These are phyloP conservation scores for Cheilosia soror DNA, from an alignment of 2,888 invertebrate species.

Conservation along the genomic window DNA sequence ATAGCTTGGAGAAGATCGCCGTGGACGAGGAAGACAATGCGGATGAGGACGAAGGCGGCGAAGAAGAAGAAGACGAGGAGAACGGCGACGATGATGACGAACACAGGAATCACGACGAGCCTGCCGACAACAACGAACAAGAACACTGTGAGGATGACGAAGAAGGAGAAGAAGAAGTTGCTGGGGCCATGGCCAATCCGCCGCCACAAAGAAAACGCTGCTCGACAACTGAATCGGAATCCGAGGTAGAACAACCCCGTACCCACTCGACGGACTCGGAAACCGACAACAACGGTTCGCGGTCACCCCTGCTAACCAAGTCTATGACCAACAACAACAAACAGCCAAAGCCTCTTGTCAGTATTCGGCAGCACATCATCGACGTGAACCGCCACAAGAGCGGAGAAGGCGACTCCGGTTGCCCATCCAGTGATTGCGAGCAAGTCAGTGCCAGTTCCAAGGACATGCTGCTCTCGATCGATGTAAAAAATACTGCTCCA, in stretches of 20 bases:
- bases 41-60: slow-evolving; percentile 81
- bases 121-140: not conserved
- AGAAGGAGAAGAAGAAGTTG: slow-evolving; percentile 41
- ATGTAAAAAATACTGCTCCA: slow-evolving; percentile 78
- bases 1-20: slow-evolving; percentile 76
- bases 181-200: slow-evolving; percentile 66
- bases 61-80: slow-evolving; percentile 82
- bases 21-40: slow-evolving; percentile 59
- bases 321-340: slow-evolving; percentile 63
- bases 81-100: slow-evolving; percentile 25
- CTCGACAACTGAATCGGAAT: slow-evolving; percentile 77
- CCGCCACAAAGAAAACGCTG: slow-evolving; percentile 58
- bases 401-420: slow-evolving; percentile 84
- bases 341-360: slow-evolving; percentile 57
- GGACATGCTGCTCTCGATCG: slow-evolving; percentile 86
- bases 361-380: slow-evolving; percentile 68
- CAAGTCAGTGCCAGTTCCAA: slow-evolving; percentile 89
- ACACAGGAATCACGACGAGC: not conserved
- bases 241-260: slow-evolving; percentile 78
- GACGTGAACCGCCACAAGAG: slow-evolving; percentile 77
- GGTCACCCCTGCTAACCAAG: slow-evolving; percentile 87
- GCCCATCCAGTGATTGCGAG: slow-evolving; percentile 84
- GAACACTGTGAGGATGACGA: slow-evolving; percentile 29
- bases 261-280: slow-evolving; percentile 86
- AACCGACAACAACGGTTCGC: slow-evolving; percentile 88